These are phyloP conservation scores for Tokudaia tokunoshimensis DNA, from an alignment of 2,797 vertebrate species.

Conservation along the genomic window DNA sequence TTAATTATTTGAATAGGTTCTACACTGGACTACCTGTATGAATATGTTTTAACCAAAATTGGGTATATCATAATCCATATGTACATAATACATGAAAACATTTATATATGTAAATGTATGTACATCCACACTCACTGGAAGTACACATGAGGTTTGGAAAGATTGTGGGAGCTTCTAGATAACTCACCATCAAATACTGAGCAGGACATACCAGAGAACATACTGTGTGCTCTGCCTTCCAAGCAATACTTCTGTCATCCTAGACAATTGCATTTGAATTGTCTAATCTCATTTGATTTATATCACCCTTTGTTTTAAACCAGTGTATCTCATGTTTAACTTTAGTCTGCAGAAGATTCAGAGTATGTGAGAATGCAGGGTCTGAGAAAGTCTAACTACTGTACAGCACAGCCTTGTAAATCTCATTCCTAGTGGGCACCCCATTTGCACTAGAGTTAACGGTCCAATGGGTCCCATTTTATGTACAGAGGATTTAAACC, in stretches of 20 bases:
- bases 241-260: background rate
- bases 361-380: background rate
- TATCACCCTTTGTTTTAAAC: background rate
- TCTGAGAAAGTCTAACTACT: background rate
- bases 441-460: background rate
- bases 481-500: background rate
- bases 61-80: background rate
- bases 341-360: background rate
- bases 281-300: background rate
- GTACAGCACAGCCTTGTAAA: background rate
- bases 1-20: background rate
- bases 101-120: background rate
- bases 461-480: background rate
- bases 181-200: background rate
- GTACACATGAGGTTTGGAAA: background rate
- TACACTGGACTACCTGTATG: background rate
- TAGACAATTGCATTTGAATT: background rate
- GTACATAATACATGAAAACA: background rate
- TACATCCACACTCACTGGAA: background rate
- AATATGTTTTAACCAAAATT: background rate
- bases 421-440: background rate
- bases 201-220: background rate
- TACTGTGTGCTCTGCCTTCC: background rate
- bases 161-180: background rate
- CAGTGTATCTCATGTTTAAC: background rate